Evolutionary conservation across 1,140 invertebrate genomes (phyloP), one percentile per base, ranked within the genome.

Genomic region (Carcinoscorpius rotundicauda): DNA sequence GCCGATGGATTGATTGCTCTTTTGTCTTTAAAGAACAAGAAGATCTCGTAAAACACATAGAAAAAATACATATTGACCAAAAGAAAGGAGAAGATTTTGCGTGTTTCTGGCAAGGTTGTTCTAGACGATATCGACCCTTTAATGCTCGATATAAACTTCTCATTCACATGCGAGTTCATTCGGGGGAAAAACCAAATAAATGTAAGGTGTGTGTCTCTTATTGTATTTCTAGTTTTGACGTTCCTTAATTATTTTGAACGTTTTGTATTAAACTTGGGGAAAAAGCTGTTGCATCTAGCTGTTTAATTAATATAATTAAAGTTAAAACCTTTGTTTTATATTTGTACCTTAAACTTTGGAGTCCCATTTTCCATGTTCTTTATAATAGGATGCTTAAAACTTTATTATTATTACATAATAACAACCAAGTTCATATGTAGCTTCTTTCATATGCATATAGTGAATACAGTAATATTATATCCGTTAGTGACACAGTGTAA

Each of bases 161-260:
- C 6, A 97, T 97, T 65, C 94, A 97, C 76, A 97, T 97, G 93
- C 76, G 93, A 6, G 92, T 97, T 0, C 94, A 97, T 75, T 93
- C 90, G 55, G 93, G 93, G 10, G 92, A 97, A 73, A 97, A 96
- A 73, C 94, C 94, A 1, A 96, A 97, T 76, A 90, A 93, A 79
- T 97, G 94, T 77, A 87, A 87, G 76, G 93, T 97, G 81, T 90
- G 87, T 73, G 57, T 11, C 50, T 52, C 4, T 48, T 55, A 6
- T 49, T 52, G 55, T 4, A 58, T 69, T 63, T 60, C 62, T n/a
- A n/a, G 10, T 64, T 56, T 3, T 50, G 29, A n/a, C 53, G 5
- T 29, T 29, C 29, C 29, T 29, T 29, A 29, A 29, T 29, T 2
- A 29, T 29, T 29, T 29, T 29, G 29, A 29, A 2, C 29, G 29